These are phyloP conservation scores for Cryptomyrus ogoouensis DNA, from an alignment of 2,113 vertebrate genomes.

Conservation along the genomic window DNA sequence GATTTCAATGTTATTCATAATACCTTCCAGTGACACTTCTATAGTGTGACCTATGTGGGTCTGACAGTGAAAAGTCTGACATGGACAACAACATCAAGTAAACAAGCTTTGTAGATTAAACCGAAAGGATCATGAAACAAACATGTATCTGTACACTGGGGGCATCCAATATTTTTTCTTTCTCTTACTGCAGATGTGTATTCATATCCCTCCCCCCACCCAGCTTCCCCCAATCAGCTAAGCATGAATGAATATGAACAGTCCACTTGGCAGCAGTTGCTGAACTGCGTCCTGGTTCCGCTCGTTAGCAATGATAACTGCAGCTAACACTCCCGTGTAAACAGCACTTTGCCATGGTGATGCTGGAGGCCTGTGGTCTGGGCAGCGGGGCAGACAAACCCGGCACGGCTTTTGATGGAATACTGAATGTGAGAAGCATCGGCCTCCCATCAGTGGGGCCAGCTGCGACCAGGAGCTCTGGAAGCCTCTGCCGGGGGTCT, in stretches of 20 bases:
- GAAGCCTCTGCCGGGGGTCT: slow-evolving; percentile 66
- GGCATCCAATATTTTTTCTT: not conserved
- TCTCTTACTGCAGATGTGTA: not conserved
- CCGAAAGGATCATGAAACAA: not conserved
- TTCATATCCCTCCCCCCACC: not conserved
- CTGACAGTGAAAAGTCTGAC: not conserved
- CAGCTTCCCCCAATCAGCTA: not conserved
- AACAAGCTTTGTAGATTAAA: not conserved
- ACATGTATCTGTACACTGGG: not conserved
- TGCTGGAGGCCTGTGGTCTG: not conserved
- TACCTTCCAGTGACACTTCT: not conserved
- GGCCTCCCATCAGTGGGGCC: not conserved
- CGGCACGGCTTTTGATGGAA: not conserved
- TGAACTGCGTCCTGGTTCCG: not conserved
- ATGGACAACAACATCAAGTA: not conserved
- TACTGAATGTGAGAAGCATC: not conserved
- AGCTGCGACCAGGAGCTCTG: slow-evolving; percentile 50
- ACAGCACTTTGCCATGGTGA: not conserved
- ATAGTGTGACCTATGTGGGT: not conserved
- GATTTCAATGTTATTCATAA: not conserved
- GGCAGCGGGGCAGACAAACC: not conserved
- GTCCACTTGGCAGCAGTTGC: not conserved
- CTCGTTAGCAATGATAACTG: not conserved
- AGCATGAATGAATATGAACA: not conserved
- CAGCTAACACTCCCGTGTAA: not conserved